Percentiles rank a stretch among this genome's conserved stretches.
These are phyloP conservation scores for Dynastes hyllus DNA, from an alignment of 2,888 invertebrate genomes.

Conservation along the genomic window DNA sequence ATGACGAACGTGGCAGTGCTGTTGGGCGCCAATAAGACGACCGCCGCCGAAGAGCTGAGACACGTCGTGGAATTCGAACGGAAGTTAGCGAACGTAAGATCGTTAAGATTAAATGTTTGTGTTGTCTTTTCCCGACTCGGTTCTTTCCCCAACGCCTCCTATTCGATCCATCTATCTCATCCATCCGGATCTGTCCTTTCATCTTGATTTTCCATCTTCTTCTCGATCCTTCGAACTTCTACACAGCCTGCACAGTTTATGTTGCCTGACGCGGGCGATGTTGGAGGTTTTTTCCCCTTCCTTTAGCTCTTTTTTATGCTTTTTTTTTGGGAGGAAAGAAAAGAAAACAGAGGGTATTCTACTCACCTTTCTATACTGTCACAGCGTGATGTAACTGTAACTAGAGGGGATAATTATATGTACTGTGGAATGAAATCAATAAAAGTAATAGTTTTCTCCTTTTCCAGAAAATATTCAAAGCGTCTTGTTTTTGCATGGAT, in stretches of 20 bases:
- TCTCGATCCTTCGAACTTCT: neutral
- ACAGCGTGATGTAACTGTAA: too few species aligned
- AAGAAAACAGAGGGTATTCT: neutral
- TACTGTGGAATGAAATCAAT: too few species aligned
- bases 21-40: slow-evolving; percentile 81
- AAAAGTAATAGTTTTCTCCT: too few species aligned
- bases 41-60: slow-evolving; percentile 80
- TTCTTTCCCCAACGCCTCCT: neutral
- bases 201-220: neutral
- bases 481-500: too few species aligned
- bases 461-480: neutral
- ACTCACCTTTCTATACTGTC: too few species aligned
- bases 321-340: neutral
- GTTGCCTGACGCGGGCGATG: neutral
- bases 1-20: slow-evolving; percentile 87
- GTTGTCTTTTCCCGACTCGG: neutral
- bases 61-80: slow-evolving; percentile 86
- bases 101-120: neutral
- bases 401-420: too few species aligned
- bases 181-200: neutral
- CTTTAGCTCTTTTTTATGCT: neutral
- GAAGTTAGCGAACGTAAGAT: slow-evolving; percentile 84
- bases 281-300: too few species aligned
- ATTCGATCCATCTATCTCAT: neutral
- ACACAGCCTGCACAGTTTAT: neutral